Evolutionary conservation across 2,888 invertebrate genomes (phyloP).

Genomic region (Pantelozetes paolii): DNA sequence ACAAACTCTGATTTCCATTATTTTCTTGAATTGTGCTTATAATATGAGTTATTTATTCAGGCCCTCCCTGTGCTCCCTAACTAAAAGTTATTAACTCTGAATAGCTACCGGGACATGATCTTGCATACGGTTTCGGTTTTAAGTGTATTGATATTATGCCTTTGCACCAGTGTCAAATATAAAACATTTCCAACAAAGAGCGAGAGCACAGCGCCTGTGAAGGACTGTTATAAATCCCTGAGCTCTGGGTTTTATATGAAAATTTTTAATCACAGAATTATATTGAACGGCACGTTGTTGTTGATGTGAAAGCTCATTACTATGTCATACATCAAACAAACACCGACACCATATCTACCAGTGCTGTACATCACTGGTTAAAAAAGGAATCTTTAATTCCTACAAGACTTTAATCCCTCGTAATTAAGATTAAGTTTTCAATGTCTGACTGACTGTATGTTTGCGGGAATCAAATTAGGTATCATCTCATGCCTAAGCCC

Average conservation of each 20-base stretch:
- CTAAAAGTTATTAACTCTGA: too few species aligned
- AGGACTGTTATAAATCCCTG: background rate
- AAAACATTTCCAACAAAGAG: too few species aligned
- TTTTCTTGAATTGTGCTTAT: too few species aligned
- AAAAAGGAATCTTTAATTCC: conserved; percentile 35
- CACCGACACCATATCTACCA: background rate
- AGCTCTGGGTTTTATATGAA: background rate
- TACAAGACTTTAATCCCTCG: conserved; percentile 44
- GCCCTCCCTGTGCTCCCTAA: too few species aligned
- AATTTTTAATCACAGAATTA: conserved; percentile 34
- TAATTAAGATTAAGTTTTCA: conserved; percentile 46
- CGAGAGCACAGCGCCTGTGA: too few species aligned
- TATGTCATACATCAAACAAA: conserved; percentile 21
- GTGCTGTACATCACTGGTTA: background rate
- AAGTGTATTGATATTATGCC: too few species aligned
- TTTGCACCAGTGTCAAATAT: too few species aligned
- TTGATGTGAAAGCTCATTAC: conserved; percentile 35
- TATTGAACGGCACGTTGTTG: conserved; percentile 10
- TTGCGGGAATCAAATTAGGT: conserved; percentile 37
- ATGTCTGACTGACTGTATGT: conserved; percentile 18
- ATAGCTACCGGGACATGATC: too few species aligned
- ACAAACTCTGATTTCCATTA: too few species aligned
- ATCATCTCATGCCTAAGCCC: conserved; percentile 27
- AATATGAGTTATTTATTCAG: too few species aligned
- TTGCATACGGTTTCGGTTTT: too few species aligned